Base-by-base conservation (phyloP, 2,888 invertebrate species). In the Campaea margaritaria region DNA sequence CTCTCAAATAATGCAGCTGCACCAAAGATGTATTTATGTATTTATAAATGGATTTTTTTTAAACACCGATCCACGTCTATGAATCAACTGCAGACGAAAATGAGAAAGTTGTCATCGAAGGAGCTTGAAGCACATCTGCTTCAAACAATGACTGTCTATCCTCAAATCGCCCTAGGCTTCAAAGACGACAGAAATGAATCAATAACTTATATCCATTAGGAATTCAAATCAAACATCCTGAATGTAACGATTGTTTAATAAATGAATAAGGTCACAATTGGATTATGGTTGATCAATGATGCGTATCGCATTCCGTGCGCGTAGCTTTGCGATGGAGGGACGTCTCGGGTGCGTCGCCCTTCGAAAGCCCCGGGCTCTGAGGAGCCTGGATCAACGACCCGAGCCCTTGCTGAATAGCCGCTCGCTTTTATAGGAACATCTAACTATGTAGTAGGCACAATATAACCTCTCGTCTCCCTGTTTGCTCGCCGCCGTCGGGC, bases 341-440 rank as follows among this genome's bases (percentile, higher is more conserved):
- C 74, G 72, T 70, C 59, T 70, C 50, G 79, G 79, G 87, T 79
- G 80, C 90, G 85, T 82, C 83, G 87, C 85, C 88, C 87, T 83
- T 82, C 80, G 79, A 79, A 79, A 80, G 76, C 84, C 81, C 73
- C 78, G 75, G 79, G 73, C 73, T 72, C 72, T 67, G 65, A 78
- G 77, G 73, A 80, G 78, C 76, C 75, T 79, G 82, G 91, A 85
- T 78, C 91, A 89, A 85, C 82, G 90, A 91, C 91, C 88, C 78
- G 76, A 82, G 85, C 85, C 87, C 87, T 86, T 86, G 75, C 79
- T 81, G 82, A 81, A 83, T 84, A 84, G 79, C 79, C 73, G 75
- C 70, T 73, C 70, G 74, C 76, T 83, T 86, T 82, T 85, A 79
- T 47, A n/a, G n/a, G n/a, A n/a, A 50, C 58, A 64, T 71, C 62